Conservation (phyloP, 2,888 invertebrate species). For the Drosophila nr. perissopoda region DNA sequence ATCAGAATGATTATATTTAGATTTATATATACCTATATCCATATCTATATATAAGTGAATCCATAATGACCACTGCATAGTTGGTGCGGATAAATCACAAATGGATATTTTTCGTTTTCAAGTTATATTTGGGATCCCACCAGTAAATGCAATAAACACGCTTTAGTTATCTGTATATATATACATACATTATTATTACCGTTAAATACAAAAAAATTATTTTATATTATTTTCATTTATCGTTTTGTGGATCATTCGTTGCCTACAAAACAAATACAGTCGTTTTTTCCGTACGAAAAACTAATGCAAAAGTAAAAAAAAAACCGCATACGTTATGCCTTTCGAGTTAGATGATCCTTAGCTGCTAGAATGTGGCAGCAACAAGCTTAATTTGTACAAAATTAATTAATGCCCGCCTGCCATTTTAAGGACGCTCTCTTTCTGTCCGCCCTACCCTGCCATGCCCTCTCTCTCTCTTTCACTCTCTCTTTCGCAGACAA, state of each 20-base stretch:
- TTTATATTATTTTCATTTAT: constrained; percentile 10
- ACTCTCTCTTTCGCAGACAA: neutral
- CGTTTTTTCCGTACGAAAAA: constrained; percentile 15
- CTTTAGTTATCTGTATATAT: constrained; percentile 38
- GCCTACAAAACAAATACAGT: constrained; percentile 28
- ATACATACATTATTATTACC: constrained; percentile 46
- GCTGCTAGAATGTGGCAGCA: constrained; percentile 1
- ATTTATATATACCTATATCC: no score
- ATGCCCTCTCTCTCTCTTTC: neutral
- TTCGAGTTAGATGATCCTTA: constrained; percentile 12
- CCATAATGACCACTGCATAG: neutral
- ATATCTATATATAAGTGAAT: neutral
- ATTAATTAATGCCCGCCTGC: neutral
- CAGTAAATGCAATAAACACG: constrained; percentile 3
- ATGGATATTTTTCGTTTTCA: neutral
- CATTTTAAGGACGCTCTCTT: neutral
- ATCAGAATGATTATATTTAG: neutral
- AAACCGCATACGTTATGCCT: neutral
- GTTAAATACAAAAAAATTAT: constrained; percentile 37
- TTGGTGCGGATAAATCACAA: neutral
- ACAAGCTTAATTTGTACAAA: neutral
- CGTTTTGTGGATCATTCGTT: constrained; percentile 14
- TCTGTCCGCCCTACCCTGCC: neutral
- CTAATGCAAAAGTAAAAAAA: neutral
- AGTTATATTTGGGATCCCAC: neutral